phyloP scores from a whole-genome alignment of 1,140 invertebrate species.

The Drosophila kikkawai region DNA sequence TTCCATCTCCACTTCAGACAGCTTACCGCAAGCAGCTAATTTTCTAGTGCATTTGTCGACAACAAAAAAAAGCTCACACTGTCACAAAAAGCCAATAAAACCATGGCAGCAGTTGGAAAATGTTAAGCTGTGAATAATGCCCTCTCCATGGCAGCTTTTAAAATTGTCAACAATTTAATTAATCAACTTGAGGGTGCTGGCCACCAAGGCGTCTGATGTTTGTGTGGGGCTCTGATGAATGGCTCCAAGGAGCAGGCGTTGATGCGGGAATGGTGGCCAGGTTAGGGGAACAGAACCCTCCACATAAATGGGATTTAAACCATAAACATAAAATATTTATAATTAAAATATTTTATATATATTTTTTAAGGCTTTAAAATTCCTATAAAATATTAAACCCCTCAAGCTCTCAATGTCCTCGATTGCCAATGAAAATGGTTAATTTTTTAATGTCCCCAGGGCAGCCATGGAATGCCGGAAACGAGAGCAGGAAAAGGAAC shows the following conservation, averaged over 20 bases:
- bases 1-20: not conserved
- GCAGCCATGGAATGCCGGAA: slow-evolving; percentile 3
- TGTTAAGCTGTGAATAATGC: slow-evolving; percentile 78
- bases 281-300: slow-evolving; percentile 1
- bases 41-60: slow-evolving; percentile 73
- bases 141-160: slow-evolving; percentile 62
- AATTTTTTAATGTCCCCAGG: slow-evolving; percentile 48
- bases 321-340: not conserved
- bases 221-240: slow-evolving; percentile 28
- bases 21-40: slow-evolving; percentile 54
- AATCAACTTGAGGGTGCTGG: slow-evolving; percentile 61
- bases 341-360: not conserved
- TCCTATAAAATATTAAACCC: not conserved
- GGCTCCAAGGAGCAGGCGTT: not conserved
- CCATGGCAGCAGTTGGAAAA: slow-evolving; percentile 37
- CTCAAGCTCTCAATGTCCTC: slow-evolving; percentile 40
- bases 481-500: not conserved
- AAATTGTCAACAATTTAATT: slow-evolving; percentile 83
- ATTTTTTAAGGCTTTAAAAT: not conserved
- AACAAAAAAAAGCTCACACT: slow-evolving; percentile 38
- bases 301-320: slow-evolving; percentile 25
- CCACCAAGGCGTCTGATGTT: not conserved
- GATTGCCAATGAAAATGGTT: slow-evolving; percentile 70
- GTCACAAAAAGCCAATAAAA: slow-evolving; percentile 58
- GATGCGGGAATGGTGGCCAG: not conserved